A percentile compares a stretch with the other conserved stretches of the same genome.
phyloP scores from a whole-genome alignment of 2,797 vertebrate species.

The Pseudochirops corinnae region DNA sequence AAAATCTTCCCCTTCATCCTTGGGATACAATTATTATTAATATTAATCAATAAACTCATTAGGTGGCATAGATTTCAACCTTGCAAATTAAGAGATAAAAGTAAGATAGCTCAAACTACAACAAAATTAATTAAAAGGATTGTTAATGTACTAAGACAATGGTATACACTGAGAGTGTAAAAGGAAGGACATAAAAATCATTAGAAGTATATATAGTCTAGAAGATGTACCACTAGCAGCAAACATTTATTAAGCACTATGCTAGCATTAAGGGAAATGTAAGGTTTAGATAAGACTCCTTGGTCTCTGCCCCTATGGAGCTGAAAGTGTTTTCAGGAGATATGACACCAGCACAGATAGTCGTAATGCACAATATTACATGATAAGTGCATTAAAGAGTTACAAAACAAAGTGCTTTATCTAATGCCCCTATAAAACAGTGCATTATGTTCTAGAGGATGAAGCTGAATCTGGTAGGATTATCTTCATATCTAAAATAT shows the following conservation, averaged over 20 bases:
- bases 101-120: not conserved
- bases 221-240: not conserved
- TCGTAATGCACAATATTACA: not conserved
- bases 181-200: not conserved
- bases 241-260: not conserved
- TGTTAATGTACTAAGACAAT: slow-evolving; percentile 14
- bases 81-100: not conserved
- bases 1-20: not conserved
- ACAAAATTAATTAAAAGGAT: slow-evolving; percentile 9
- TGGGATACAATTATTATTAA: not conserved
- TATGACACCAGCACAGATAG: not conserved
- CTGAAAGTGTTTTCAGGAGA: not conserved
- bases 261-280: not conserved
- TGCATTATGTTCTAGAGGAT: not conserved
- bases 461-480: slow-evolving; percentile 4
- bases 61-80: not conserved
- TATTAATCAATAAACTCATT: not conserved
- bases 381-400: slow-evolving; percentile 1
- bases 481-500: slow-evolving; percentile 13
- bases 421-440: not conserved
- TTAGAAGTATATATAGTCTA: not conserved
- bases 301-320: not conserved
- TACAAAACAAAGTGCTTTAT: slow-evolving; percentile 5
- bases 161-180: not conserved
- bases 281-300: not conserved